phyloP scores from a whole-genome alignment of 2,797 vertebrate species.

The Sebastes ruberrimus region DNA sequence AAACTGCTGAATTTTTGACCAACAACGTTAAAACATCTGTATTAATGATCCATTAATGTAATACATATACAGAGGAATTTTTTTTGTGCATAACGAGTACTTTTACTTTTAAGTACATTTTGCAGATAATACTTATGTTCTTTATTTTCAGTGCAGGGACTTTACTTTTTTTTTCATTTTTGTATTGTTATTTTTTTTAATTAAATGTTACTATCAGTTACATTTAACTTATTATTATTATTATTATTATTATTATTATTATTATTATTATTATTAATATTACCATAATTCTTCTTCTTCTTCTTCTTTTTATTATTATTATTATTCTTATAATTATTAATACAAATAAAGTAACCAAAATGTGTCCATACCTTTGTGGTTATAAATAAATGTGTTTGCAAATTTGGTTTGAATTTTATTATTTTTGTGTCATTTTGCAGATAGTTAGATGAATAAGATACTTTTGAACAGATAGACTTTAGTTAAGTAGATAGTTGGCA shows the following conservation, averaged over 20 bases:
- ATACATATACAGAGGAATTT: no score
- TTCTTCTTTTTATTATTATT: no score
- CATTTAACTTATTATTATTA: background rate
- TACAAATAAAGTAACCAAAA: background rate
- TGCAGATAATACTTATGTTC: no score
- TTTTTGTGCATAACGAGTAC: no score
- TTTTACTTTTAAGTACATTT: no score
- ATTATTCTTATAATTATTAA: no score
- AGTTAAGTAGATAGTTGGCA: background rate
- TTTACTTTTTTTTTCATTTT: no score
- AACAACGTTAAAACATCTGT: no score
- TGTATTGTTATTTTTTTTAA: background rate
- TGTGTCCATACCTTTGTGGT: background rate
- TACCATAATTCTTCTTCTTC: background rate
- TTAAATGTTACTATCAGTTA: background rate
- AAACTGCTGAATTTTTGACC: no score
- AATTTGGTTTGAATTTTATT: no score
- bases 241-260: background rate
- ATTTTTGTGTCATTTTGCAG: background rate
- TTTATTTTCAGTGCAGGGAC: no score
- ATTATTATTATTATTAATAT: background rate
- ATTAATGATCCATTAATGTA: no score
- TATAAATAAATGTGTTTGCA: background rate
- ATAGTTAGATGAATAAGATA: background rate
- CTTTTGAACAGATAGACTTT: background rate